Conservation (phyloP, 2,113 vertebrate genomes). For the Mystacornis crossleyi region DNA sequence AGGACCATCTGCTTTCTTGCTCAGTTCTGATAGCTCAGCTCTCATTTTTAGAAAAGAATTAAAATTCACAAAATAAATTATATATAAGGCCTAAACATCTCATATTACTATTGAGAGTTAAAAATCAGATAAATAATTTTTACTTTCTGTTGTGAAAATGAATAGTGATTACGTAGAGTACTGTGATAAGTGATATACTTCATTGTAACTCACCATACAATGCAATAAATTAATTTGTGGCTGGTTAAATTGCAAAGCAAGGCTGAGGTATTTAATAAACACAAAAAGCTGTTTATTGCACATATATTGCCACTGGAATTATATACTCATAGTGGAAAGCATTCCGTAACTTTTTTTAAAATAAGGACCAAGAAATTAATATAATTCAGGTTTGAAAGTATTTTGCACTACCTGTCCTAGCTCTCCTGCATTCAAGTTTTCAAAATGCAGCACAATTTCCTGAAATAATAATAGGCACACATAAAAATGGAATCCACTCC, state of each 20-base stretch:
- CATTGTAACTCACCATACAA: background rate
- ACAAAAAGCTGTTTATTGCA: background rate
- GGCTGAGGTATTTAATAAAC: background rate
- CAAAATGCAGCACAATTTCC: background rate
- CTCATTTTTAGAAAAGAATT: background rate
- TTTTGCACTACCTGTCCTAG: background rate
- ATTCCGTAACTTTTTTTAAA: background rate
- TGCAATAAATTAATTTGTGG: background rate
- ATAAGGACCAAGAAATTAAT: background rate
- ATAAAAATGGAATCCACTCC: background rate
- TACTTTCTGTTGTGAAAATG: background rate
- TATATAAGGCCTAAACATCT: background rate
- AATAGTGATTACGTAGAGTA: background rate
- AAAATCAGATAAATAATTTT: background rate
- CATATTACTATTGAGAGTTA: background rate
- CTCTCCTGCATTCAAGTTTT: background rate
- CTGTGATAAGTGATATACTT: background rate
- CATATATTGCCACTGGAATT: background rate
- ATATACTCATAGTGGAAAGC: background rate
- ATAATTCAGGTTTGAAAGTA: background rate
- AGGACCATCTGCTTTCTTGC: background rate
- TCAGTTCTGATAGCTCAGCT: background rate
- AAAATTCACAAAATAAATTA: background rate
- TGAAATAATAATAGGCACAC: background rate
- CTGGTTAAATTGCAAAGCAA: background rate